These are phyloP conservation scores for Ips nitidus DNA, from an alignment of 1,140 invertebrate species.

Conservation along the genomic window DNA sequence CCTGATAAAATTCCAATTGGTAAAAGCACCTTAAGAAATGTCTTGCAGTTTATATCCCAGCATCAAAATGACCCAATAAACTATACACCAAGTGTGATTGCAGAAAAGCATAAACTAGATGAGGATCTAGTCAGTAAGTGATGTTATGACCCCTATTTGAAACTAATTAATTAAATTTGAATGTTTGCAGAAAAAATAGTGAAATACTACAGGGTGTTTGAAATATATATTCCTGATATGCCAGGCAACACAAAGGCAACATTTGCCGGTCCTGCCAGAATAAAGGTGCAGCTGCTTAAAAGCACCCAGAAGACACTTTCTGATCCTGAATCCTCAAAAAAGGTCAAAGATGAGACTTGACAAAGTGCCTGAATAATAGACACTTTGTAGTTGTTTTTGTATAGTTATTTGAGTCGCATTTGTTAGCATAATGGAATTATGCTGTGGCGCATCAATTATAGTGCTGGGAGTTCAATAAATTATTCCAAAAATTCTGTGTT, in stretches of 20 bases:
- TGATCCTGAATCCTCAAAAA: slow-evolving; percentile 15
- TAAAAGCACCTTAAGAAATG: slow-evolving; percentile 57
- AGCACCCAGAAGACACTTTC: slow-evolving; percentile 36
- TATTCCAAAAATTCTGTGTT: too few species aligned
- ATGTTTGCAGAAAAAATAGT: slow-evolving; percentile 57
- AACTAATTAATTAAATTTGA: background rate
- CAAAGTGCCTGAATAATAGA: background rate
- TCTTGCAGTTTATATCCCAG: slow-evolving; percentile 62
- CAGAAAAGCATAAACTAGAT: slow-evolving; percentile 67
- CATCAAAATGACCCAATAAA: slow-evolving; percentile 61
- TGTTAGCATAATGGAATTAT: too few species aligned
- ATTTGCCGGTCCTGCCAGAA: slow-evolving; percentile 46
- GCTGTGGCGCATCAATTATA: too few species aligned
- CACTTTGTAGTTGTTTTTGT: too few species aligned
- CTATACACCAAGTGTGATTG: slow-evolving; percentile 61
- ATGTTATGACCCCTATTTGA: background rate
- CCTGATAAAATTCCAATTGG: slow-evolving; percentile 56
- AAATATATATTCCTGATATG: slow-evolving; percentile 55
- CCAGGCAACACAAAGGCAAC: slow-evolving; percentile 43
- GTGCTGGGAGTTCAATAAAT: too few species aligned
- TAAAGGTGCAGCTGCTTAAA: slow-evolving; percentile 37
- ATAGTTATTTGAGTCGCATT: too few species aligned
- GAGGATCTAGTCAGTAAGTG: slow-evolving; percentile 59
- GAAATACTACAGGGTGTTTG: slow-evolving; percentile 57
- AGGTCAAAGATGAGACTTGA: slow-evolving; percentile 24